Conservation (phyloP, 2,888 invertebrate species). For the Gortyna flavago region DNA sequence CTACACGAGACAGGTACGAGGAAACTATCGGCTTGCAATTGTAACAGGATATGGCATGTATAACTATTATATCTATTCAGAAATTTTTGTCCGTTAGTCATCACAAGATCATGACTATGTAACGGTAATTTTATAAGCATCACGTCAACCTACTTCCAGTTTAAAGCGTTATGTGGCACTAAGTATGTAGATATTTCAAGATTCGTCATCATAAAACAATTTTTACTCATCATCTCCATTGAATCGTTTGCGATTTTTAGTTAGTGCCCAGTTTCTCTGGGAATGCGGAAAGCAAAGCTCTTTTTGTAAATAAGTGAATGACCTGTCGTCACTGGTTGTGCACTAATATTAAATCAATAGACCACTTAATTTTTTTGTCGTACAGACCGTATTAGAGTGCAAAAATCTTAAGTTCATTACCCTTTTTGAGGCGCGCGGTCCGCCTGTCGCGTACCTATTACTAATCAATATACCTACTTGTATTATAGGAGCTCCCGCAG, state of each 20-base stretch:
- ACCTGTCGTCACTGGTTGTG: constrained; percentile 48
- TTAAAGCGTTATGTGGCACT: constrained; percentile 43
- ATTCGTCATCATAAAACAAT: constrained; percentile 41
- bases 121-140: constrained; percentile 64
- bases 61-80: constrained; percentile 47
- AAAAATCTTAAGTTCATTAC: constrained; percentile 65
- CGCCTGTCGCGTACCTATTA: constrained; percentile 21
- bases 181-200: constrained; percentile 32
- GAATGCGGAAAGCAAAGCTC: constrained; percentile 19
- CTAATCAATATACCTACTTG: constrained; percentile 32
- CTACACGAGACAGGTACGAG: constrained; percentile 45
- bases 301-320: constrained; percentile 52
- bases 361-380: constrained; percentile 51
- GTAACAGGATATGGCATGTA: constrained; percentile 55
- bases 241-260: constrained; percentile 4
- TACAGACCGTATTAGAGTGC: constrained; percentile 45
- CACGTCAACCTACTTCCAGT: constrained; percentile 61
- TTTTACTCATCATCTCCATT: constrained; percentile 22
- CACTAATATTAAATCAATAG: constrained; percentile 54
- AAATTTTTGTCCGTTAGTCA: constrained; percentile 59
- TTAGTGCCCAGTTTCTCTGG: constrained; percentile 2
- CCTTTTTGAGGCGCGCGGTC: constrained; percentile 41
- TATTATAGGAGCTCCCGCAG: constrained; percentile 77
- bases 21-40: constrained; percentile 48
- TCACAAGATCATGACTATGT: constrained; percentile 50